Evolutionary conservation across 92 coral and sea anemone genomes (phyloP).

Genomic region (Paragorgia papillata): DNA sequence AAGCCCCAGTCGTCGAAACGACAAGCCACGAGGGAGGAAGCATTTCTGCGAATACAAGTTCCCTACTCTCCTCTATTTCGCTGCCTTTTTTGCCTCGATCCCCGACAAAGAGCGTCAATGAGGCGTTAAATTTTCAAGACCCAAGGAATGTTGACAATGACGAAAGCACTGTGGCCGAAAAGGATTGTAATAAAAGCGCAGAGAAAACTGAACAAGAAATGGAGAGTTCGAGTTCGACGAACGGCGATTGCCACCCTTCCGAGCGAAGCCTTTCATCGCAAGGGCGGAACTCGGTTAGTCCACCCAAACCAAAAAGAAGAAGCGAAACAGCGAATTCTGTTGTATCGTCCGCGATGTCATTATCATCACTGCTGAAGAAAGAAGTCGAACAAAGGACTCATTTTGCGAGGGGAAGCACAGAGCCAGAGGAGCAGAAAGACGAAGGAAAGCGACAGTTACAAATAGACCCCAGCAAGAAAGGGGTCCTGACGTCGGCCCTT

Average conservation of each 20-base stretch:
- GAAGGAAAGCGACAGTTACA: background rate
- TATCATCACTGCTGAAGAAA: slow-evolving; percentile 22
- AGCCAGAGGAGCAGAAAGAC: background rate
- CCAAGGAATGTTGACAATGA: background rate
- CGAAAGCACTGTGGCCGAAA: background rate
- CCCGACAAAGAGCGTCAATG: slow-evolving; percentile 37
- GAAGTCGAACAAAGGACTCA: slow-evolving; percentile 16
- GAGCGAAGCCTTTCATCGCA: background rate
- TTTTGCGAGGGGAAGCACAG: background rate
- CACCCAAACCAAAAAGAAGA: background rate
- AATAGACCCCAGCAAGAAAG: background rate
- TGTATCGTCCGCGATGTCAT: slow-evolving; percentile 17
- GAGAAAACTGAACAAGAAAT: background rate
- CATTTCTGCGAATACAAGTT: slow-evolving; percentile 21
- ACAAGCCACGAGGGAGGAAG: slow-evolving; percentile 25
- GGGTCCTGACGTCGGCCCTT: slow-evolving; percentile 15
- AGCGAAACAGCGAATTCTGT: background rate
- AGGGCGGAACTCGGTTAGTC: background rate
- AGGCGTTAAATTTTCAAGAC: slow-evolving; percentile 46
- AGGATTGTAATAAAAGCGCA: background rate
- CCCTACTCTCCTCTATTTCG: slow-evolving; percentile 20
- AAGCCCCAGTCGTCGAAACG: background rate
- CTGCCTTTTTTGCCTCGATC: slow-evolving; percentile 45
- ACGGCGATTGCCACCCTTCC: background rate
- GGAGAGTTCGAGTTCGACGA: background rate